Conservation (phyloP, 1,140 invertebrate genomes). For the Batillaria attramentaria region DNA sequence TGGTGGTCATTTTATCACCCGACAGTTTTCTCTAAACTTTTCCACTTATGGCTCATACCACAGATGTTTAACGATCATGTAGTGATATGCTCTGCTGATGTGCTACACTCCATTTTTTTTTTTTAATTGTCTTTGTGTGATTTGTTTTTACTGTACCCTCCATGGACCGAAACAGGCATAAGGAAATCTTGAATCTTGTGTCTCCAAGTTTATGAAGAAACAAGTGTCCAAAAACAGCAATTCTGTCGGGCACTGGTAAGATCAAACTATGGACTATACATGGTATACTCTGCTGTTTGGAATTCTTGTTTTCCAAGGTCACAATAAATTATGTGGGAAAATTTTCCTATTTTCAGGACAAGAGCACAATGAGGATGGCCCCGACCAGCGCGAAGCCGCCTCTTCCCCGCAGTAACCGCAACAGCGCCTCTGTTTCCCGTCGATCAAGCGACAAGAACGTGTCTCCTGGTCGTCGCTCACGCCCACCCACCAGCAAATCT, state of each 20-base stretch:
- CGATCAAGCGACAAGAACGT: slow-evolving; percentile 25
- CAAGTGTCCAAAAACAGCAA: background rate
- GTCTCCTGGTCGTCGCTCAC: slow-evolving; percentile 24
- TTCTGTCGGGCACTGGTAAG: background rate
- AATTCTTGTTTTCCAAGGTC: background rate
- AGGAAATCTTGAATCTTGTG: background rate
- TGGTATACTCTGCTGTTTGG: background rate
- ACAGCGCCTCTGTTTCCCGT: slow-evolving; percentile 14
- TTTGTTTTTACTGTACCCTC: background rate
- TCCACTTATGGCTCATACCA: too few species aligned
- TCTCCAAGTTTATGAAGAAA: background rate
- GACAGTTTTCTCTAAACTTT: too few species aligned
- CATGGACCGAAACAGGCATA: background rate
- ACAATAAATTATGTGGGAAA: too few species aligned
- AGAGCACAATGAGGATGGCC: slow-evolving; percentile 39
- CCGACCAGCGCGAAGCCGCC: slow-evolving; percentile 58
- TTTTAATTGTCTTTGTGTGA: background rate
- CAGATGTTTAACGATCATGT: too few species aligned
- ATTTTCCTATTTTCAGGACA: slow-evolving; percentile 44
- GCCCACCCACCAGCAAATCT: slow-evolving; percentile 36
- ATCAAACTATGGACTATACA: background rate
- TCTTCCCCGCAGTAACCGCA: slow-evolving; percentile 39
- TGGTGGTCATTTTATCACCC: too few species aligned
- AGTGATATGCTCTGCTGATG: too few species aligned
- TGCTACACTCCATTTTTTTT: background rate